Evolutionary conservation across 2,888 invertebrate species (phyloP), one percentile per base, ranked within the genome.

Genomic region (Agrotis puta): DNA sequence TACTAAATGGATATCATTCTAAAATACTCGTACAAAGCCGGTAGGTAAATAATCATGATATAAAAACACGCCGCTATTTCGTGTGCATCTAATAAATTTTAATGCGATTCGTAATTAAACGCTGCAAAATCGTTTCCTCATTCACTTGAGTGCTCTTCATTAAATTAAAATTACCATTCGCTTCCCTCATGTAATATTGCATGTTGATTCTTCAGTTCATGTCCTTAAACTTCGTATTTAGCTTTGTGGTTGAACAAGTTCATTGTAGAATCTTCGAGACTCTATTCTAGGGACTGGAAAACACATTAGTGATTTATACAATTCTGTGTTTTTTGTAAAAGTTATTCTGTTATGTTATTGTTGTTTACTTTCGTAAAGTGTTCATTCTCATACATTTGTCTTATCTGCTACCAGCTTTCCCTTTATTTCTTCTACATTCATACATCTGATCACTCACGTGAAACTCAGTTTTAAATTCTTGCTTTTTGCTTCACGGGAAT

Each of bases 101-200:
- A 45, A 50, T 62, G 18, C 48, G 14, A 11, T 3, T 13, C 22
- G 5, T 57, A 16, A 56, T 33, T 63, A 43, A 73, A 79, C 39
- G 65, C 53, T 43, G 48, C 11, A 45, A 39, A 74, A 67, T 43
- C 13, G 18, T 43, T 80, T 77, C 74, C 65, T 63, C 53, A 20
- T 63, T 9, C 62, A 45, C 61, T 47, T 58, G 65, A 39, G 9
- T 1, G 74, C 65, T 48, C 45, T 43, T 47, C 45, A 63, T 80
- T 74, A 50, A 22, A 45, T 63, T 64, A 24, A 47, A 54, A 58
- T 66, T 58, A 14, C 9, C 53, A 63, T 74, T 59, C 39, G 16
- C 45, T 79, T 79, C 74, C 80, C 58, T 59, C 62, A 66, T 27
- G 62, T n/a, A 45, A 74, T 6, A 11, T 76, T 74, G 65, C 74